Percentiles rank a stretch among this genome's conserved stretches.
phyloP scores from a whole-genome alignment of 2,113 vertebrate species.

The Crypturellus undulatus region DNA sequence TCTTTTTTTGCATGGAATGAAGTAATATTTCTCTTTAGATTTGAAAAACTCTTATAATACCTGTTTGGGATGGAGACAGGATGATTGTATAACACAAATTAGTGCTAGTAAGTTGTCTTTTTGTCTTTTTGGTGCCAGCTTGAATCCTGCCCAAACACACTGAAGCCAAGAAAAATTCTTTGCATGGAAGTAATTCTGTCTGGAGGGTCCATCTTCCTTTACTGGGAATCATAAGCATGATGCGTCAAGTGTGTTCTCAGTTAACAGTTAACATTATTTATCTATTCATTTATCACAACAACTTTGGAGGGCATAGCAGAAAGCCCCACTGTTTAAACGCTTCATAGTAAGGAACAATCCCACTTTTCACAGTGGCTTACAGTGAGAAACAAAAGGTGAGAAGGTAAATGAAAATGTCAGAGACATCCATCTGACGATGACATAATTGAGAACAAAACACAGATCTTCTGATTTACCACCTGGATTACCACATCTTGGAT shows the following conservation, averaged over 20 bases:
- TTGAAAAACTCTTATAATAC: neutral
- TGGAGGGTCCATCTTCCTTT: neutral
- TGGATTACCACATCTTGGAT: neutral
- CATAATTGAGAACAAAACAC: neutral
- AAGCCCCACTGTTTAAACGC: fast-evolving
- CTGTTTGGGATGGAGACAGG: neutral
- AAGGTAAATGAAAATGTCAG: neutral
- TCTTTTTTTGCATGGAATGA: neutral
- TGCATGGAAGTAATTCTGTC: neutral
- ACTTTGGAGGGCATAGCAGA: neutral
- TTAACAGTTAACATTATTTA: neutral
- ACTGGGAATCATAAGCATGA: neutral
- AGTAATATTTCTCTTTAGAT: neutral
- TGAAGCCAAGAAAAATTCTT: neutral
- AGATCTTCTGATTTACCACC: neutral
- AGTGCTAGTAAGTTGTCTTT: neutral
- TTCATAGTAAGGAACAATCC: neutral
- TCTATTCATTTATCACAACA: neutral
- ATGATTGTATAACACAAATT: neutral
- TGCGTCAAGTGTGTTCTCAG: neutral
- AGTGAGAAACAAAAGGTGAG: neutral
- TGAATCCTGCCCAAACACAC: neutral
- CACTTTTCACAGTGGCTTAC: neutral
- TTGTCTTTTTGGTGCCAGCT: neutral
- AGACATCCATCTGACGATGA: neutral